A percentile compares a stretch with the other conserved stretches of the same genome.
These are phyloP conservation scores for Grapholita molesta DNA, from an alignment of 1,140 invertebrate genomes.

Conservation along the genomic window DNA sequence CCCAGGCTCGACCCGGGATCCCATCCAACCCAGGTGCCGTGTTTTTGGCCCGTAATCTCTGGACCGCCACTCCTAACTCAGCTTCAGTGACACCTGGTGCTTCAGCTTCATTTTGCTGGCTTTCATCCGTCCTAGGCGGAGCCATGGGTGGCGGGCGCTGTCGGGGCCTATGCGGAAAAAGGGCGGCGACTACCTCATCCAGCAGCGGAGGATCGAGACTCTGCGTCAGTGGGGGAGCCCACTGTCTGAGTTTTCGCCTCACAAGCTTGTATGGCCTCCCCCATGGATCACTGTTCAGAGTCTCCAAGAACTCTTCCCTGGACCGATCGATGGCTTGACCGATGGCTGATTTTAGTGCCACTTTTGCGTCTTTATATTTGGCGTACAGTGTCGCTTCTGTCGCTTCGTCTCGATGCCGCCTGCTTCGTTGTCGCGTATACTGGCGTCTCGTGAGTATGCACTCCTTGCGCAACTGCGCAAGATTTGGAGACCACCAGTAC, in stretches of 20 bases:
- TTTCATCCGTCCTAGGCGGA: neutral
- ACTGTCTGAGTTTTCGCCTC: neutral
- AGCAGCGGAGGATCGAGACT: slow-evolving; percentile 9
- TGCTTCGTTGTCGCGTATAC: neutral
- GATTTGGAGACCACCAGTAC: too few relatives aligned
- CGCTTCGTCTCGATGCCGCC: slow-evolving; percentile 18
- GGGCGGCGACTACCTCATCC: neutral
- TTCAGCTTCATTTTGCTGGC: neutral
- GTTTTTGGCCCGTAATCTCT: neutral
- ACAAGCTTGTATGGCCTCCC: slow-evolving; percentile 22
- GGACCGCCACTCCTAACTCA: neutral
- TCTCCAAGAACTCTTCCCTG: neutral
- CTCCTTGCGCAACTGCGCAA: too few relatives aligned
- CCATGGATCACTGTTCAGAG: slow-evolving; percentile 24
- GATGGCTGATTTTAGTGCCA: neutral
- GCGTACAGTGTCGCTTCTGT: slow-evolving; percentile 62
- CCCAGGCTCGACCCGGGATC: neutral
- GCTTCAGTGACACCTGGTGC: neutral
- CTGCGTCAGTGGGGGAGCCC: slow-evolving; percentile 19
- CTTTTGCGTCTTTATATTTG: neutral
- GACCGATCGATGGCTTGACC: neutral
- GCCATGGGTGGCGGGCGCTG: neutral
- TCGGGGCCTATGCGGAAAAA: neutral
- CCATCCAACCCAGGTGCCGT: neutral
- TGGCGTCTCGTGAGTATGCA: too few relatives aligned